Evolutionary conservation across 2,888 invertebrate genomes (phyloP).

Genomic region (Hoplodrina blanda): DNA sequence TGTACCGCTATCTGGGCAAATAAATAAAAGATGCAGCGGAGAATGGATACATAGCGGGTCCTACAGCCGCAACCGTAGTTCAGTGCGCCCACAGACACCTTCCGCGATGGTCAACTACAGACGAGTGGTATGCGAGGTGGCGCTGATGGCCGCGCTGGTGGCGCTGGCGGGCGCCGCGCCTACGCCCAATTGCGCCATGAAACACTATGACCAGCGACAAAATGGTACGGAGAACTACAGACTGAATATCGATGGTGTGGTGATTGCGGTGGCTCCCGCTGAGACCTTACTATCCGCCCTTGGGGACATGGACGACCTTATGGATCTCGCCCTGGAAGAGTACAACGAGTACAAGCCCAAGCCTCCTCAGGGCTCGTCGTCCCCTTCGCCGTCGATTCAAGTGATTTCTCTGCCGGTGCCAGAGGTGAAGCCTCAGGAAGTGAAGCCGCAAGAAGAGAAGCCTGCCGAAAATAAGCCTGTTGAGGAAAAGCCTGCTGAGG

Average conservation of each 20-base stretch:
- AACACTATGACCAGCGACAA: conserved; percentile 93
- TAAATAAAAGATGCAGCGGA: conserved; percentile 89
- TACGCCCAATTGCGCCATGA: conserved; percentile 66
- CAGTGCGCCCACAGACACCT: conserved; percentile 80
- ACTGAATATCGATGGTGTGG: conserved; percentile 93
- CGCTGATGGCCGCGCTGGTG: conserved; percentile 69
- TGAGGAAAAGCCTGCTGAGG: conserved; percentile 54
- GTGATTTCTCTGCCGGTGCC: conserved; percentile 43
- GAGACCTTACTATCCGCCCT: conserved; percentile 91
- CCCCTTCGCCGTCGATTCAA: conserved; percentile 36
- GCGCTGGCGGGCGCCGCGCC: conserved; percentile 72
- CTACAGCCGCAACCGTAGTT: conserved; percentile 74
- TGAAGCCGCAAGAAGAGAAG: conserved; percentile 51
- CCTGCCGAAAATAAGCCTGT: conserved; percentile 57
- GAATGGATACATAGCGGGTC: conserved; percentile 85
- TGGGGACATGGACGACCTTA: conserved; percentile 84
- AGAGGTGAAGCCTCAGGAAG: conserved; percentile 52
- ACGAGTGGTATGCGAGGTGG: conserved; percentile 83
- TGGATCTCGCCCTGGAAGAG: conserved; percentile 78
- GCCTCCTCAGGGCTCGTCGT: conserved; percentile 56
- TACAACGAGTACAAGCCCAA: conserved; percentile 67
- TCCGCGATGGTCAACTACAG: conserved; percentile 89
- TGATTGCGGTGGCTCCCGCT: conserved; percentile 92
- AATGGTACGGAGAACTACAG: conserved; percentile 94
- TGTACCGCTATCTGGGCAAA: conserved; percentile 89